phyloP scores from a whole-genome alignment of 2,797 vertebrate species.

The Labeo calbasu region DNA sequence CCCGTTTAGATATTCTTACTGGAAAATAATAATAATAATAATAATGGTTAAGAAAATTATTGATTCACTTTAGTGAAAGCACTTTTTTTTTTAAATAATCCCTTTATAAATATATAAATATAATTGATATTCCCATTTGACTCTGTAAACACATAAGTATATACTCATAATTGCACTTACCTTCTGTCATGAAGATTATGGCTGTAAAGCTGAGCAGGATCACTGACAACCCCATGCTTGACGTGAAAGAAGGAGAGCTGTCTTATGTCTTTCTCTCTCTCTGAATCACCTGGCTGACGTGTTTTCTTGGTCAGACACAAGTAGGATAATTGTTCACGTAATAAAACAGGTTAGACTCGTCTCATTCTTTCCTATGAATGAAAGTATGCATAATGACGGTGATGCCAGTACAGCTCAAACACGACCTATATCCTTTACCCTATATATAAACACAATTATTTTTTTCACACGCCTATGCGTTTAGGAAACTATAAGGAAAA shows the following conservation, averaged over 20 bases:
- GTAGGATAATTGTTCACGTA: no score
- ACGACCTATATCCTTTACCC: neutral
- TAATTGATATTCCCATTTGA: no score
- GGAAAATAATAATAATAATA: neutral
- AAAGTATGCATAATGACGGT: neutral
- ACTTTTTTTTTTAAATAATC: no score
- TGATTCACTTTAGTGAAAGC: neutral
- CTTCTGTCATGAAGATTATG: neutral
- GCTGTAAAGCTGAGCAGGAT: neutral
- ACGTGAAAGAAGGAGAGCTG: neutral
- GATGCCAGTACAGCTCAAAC: neutral
- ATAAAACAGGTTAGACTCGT: neutral
- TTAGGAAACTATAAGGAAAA: no score
- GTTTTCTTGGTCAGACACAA: neutral
- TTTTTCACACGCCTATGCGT: no score
- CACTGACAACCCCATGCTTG: constrained; percentile 4
- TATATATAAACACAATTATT: neutral
- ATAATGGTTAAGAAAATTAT: neutral
- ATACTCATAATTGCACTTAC: constrained; percentile 1
- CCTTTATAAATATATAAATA: neutral
- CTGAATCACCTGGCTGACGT: neutral
- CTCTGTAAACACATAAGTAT: no score
- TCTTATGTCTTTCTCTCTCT: neutral
- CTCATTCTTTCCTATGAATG: neutral
- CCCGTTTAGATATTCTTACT: neutral